Conservation (phyloP, 2,113 vertebrate species). For the Gracilinanus agilis region DNA sequence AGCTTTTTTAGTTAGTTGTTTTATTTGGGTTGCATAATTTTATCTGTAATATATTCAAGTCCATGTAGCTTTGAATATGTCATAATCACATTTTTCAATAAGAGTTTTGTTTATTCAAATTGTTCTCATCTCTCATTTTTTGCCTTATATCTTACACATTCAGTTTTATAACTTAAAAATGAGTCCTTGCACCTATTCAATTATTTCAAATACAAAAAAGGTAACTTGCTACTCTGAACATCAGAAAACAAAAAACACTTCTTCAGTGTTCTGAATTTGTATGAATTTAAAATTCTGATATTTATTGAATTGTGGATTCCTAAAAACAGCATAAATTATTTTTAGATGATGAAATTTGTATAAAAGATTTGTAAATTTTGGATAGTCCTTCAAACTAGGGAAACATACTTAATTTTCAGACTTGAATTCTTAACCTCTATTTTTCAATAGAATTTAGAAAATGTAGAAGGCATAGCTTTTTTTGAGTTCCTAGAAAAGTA, state of each 20-base stretch:
- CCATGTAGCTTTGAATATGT: not conserved
- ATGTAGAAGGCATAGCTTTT: not conserved
- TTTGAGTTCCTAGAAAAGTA: not conserved
- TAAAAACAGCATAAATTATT: not conserved
- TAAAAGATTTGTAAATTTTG: not conserved
- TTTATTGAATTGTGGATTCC: conserved; percentile 7
- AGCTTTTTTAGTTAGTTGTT: too few relatives aligned
- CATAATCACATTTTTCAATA: not conserved
- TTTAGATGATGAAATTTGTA: not conserved
- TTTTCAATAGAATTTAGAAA: conserved; percentile 35
- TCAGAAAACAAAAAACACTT: not conserved
- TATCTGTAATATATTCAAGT: not conserved
- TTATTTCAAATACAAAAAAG: conserved; percentile 20
- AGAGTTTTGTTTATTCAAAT: not conserved
- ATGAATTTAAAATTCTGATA: not conserved
- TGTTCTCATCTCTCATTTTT: not conserved
- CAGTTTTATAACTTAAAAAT: not conserved
- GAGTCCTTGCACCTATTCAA: not conserved
- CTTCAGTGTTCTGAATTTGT: not conserved
- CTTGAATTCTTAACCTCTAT: conserved; percentile 3
- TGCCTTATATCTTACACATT: not conserved
- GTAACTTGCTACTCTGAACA: not conserved
- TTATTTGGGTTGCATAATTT: not conserved
- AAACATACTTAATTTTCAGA: not conserved
- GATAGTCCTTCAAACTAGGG: not conserved